Evolutionary conservation across 2,113 vertebrate species (phyloP), one percentile per base, ranked within the genome.

Genomic region (Takifugu flavidus): DNA sequence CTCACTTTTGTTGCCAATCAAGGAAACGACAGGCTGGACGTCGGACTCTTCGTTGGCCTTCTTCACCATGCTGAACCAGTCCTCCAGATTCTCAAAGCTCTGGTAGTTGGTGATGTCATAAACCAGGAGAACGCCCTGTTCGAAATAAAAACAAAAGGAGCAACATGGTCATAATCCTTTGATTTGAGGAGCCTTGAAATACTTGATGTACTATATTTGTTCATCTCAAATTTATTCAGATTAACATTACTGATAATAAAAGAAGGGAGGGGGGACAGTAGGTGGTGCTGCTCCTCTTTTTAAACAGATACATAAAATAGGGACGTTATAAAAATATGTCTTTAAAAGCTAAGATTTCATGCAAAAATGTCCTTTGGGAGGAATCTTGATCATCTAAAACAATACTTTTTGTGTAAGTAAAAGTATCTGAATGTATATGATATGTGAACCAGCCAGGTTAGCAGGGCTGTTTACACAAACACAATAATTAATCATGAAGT

Each of bases 1-100:
- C 96, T 97, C 90, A 98, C 97, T 93, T 92, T 99, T 99, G 89
- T 99, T 99, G 81, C 95, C 97, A 75, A 99, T 92, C 88, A 99
- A 88, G 8, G 93, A 93, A 72, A 99, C 69, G n/a, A 94, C 90
- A 1, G 95, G 97, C 75, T 94, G 93, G 69, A 88, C 86, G 70
- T 96, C 94, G 20, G 93, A 93, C 53, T 98, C 97, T 78, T 98
- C 95, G 1, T 91, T 97, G 75, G 93, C 93, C 82, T 97, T 98
- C 88, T 96, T 98, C 78, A 98, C 92, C 88, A 91, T 91, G 65
- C 87, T 89, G 84, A 92, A 93, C 97, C 97, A 99, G 76, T 99
- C 96, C 90, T 98, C 95, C 73, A 99, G 90, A 85, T 98, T 96
- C 90, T 99, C 97, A 90, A 99, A 99, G 85, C 96, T 99, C 83